Base-by-base conservation (phyloP, 2,113 vertebrate genomes). In the Amphiprion ocellaris region DNA sequence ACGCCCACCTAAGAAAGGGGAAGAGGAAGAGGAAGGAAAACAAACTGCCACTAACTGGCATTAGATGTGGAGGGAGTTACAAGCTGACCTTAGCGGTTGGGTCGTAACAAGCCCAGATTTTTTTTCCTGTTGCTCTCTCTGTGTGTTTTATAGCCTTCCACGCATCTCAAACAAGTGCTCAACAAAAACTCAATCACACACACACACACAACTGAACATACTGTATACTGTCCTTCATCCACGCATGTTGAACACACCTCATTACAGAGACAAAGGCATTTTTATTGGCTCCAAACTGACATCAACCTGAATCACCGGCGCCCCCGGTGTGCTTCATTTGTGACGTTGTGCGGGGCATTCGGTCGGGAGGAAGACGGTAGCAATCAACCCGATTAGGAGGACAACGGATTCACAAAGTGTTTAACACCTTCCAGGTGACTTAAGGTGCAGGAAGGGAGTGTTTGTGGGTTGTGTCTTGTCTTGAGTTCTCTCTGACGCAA, bases 371-470 rank as follows among this genome's bases (percentile, higher is more conserved):
- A 59, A 16, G 3, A 77, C 72, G 69, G 33, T 44, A 68, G 54
- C 82, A 85, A 83, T 87, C 84, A 81, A 52, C 8, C 19, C 30
- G 62, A 86, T 90, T 88, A 82, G 67, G 44, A 37, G 55, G 77
- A 77, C 66, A 61, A 69, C 41, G 75, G 47, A 41, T 64, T 77
- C 77, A 67, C 67, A 82, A 81, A 77, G 79, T 74, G 65, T 28
- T 47, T 30, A 71, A 86, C 86, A 88, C 69, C 86, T 71, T 63
- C 49, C 67, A 75, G 64, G 65, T 6, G 19, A 82, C 58, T 58
- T 28, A 69, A 76, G 49, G 26, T 70, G 68, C 56, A 59, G 58
- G 62, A 72, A 47, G 33, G 49, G 53, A 61, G 47, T 21, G 21
- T 21, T 21, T 21, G 21, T 21, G 21, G 7, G 26, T 15, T 11